These are phyloP conservation scores for Scomber japonicus DNA, from an alignment of 2,113 vertebrate genomes.

Conservation along the genomic window DNA sequence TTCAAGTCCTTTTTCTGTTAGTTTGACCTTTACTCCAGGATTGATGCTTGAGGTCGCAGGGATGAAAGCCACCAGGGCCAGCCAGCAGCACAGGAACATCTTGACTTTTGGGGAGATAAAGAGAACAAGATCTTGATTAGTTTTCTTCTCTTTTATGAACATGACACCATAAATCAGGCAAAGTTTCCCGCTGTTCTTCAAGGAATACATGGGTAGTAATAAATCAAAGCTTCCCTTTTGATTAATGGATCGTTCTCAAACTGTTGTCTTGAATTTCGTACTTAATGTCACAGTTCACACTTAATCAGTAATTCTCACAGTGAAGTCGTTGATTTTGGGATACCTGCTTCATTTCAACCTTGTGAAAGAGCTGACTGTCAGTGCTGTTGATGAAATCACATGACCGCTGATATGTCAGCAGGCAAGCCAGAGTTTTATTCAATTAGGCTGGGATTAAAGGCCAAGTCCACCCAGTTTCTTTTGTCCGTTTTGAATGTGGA, in stretches of 20 bases:
- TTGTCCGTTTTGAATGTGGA: background rate
- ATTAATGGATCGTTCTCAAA: too few species aligned
- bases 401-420: constrained; percentile 53
- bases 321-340: background rate
- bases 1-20: constrained; percentile 82
- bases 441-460: constrained; percentile 51
- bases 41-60: constrained; percentile 50
- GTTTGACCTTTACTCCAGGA: constrained; percentile 79
- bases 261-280: too few species aligned
- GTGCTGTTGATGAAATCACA: constrained; percentile 50
- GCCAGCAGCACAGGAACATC: constrained; percentile 66
- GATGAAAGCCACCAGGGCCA: constrained; percentile 66
- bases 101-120: constrained; percentile 45
- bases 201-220: background rate
- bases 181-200: background rate
- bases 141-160: background rate
- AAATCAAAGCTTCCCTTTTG: background rate
- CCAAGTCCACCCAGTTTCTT: background rate
- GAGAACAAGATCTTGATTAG: background rate
- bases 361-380: constrained; percentile 51
- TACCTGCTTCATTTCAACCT: constrained; percentile 8
- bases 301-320: background rate
- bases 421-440: constrained; percentile 35
- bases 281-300: background rate
- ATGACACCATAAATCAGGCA: background rate